Evolutionary conservation across 2,888 invertebrate genomes (phyloP), one percentile per base, ranked within the genome.

Genomic region (Charanyca ferruginea): DNA sequence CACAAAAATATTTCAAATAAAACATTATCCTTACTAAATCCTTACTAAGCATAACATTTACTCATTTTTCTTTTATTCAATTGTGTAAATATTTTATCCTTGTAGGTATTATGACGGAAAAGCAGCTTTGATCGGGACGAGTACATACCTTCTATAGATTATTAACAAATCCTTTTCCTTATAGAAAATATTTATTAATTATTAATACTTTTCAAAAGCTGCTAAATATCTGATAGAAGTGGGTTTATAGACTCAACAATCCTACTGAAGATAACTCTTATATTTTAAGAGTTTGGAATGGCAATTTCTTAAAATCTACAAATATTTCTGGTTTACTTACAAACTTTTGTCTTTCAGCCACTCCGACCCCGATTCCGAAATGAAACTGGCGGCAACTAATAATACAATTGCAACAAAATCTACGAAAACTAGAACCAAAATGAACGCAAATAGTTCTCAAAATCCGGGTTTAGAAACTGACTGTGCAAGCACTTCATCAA

Each of bases 351-450:
- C n/a, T 87, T 84, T 49, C 73, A 90, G 89, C 62, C 77, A 75
- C 47, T 65, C 79, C 49, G 85, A 83, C 57, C 55, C 78, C 20
- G 81, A 89, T 9, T 52, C 79, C 23, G 85, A 86, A 57, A 48
- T 77, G 18, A 88, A 84, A 76, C 25, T 64, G 20, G 59, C 59
- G 23, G 44, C 73, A 18, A 73, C 77, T 28, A 84, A 81, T 35
- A 84, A 81, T 60, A 13, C 68, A 47, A 52, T 67, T 4, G 25
- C 73, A 13, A 73, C 76, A 38, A 87, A 84, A 76, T 49, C 71
- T 2, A 62, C 65, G 1, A 90, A 82, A 75, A 65, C 77, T 1
- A 91, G 86, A 77, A 85, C 73, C 45, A 91, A 87, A 87, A 65
- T 82, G 6, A 70, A 72, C 18, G 73, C 89, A 2, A 88, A 86